Evolutionary conservation across 1,140 invertebrate genomes (phyloP).

Genomic region (Colletes gigas): DNA sequence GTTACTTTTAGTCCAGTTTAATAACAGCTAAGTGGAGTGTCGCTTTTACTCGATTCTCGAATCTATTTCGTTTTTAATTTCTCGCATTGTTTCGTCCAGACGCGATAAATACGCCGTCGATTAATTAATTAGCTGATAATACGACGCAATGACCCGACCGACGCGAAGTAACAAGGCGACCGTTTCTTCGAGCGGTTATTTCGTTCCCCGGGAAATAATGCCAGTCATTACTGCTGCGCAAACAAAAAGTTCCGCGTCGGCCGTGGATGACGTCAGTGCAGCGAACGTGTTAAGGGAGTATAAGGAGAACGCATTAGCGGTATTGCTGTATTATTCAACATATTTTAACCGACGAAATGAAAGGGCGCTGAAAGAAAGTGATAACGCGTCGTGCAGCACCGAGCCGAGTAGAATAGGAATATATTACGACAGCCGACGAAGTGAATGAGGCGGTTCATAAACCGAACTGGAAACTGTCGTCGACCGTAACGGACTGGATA

Average conservation of each 20-base stretch:
- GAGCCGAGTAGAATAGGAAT: neutral
- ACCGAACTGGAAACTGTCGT: neutral
- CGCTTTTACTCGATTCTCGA: too few relatives aligned
- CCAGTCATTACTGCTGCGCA: constrained; percentile 33
- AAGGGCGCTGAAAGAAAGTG: constrained; percentile 4
- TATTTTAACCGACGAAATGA: constrained; percentile 26
- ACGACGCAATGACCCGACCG: neutral
- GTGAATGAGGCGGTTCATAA: constrained; percentile 5
- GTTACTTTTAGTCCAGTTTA: neutral
- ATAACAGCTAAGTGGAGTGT: neutral
- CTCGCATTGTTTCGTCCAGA: neutral
- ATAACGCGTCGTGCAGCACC: neutral
- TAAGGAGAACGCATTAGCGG: constrained; percentile 30
- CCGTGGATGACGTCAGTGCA: constrained; percentile 30
- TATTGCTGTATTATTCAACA: constrained; percentile 43
- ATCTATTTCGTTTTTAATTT: neutral
- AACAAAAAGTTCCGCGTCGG: constrained; percentile 21
- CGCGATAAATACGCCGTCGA: neutral
- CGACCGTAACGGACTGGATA: neutral
- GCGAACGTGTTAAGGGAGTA: constrained; percentile 26
- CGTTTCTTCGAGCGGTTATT: neutral
- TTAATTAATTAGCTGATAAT: neutral
- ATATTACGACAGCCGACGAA: neutral
- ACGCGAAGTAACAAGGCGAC: neutral
- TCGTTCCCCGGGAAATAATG: neutral